Base-by-base conservation (phyloP, 2,113 vertebrate genomes). In the Nansenia antarctica region DNA sequence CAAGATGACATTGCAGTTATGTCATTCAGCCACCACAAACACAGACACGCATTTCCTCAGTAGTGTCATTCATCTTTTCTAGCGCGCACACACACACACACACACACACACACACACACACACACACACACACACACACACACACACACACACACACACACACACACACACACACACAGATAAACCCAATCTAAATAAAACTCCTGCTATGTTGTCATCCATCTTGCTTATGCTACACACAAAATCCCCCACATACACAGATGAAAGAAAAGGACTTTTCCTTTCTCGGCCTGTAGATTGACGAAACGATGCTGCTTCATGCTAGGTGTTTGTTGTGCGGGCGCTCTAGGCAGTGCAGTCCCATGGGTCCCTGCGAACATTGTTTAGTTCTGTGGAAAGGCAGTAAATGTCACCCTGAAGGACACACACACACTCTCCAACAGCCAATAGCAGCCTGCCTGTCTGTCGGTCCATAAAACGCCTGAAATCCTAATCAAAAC, bases 251-350 rank as follows among this genome's bases (percentile, higher is more conserved):
- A 58, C 24, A 60, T 45, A 42, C 69, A 76, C 81, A 39, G 15
- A 39, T 62, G 11, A 79, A 81, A 78, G 69, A 3, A 69, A 85
- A 83, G 66, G 49, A 62, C 57, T 73, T 73, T 73, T 30, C 61
- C 49, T 73, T 30, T 57, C 49, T 5, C 49, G 35, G 69, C 67
- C 9, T 22, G 5, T 52, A 4, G 59, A 58, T 62, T 74, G 60
- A 74, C 82, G n/a, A n/a, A 82, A 87, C 84, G 73, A 73, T 63
- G 65, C 74, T 27, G 65, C 62, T 74, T 74, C 73, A 76, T 52
- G 57, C 60, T 18, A n/a, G 7, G 30, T 60, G 57, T 85, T 77
- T 60, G 67, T 55, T 68, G 72, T 77, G 57, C 47, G 14, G 11
- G 34, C n/a, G 45, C 62, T 37, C 42, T 31, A 27, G 64, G 80